Conservation (phyloP, 2,113 vertebrate genomes). For the Actenoides lindsayi region DNA sequence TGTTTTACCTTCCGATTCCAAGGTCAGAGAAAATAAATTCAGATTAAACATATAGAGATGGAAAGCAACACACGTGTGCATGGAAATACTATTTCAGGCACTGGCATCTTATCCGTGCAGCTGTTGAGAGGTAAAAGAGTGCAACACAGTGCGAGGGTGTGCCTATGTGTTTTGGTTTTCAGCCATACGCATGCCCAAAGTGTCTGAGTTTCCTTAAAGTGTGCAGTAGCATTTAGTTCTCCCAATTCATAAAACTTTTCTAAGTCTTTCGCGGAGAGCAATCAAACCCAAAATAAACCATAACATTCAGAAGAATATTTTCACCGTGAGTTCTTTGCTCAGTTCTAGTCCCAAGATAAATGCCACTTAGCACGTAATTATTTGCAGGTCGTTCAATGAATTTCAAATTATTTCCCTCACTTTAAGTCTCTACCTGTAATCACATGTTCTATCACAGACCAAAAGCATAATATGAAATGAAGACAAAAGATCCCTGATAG, state of each 20-base stretch:
- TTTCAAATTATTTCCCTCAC: slow-evolving; percentile 54
- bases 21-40: not conserved
- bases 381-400: not conserved
- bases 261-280: not conserved
- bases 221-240: not conserved
- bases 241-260: not conserved
- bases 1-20: not conserved
- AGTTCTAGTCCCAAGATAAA: not conserved
- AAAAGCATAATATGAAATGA: slow-evolving; percentile 54
- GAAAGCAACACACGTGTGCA: not conserved
- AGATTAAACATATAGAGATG: not conserved
- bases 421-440: slow-evolving; percentile 49
- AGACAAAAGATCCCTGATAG: slow-evolving; percentile 63
- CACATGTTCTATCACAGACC: slow-evolving; percentile 47
- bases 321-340: not conserved
- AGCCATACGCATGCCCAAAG: not conserved
- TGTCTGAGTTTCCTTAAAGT: not conserved
- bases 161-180: not conserved
- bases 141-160: not conserved
- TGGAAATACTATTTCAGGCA: not conserved
- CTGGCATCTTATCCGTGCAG: not conserved
- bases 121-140: not conserved
- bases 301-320: not conserved
- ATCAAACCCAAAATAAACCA: not conserved
- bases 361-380: not conserved